These are phyloP conservation scores for Brachirus orientalis DNA, from an alignment of 2,113 vertebrate genomes.

Conservation along the genomic window DNA sequence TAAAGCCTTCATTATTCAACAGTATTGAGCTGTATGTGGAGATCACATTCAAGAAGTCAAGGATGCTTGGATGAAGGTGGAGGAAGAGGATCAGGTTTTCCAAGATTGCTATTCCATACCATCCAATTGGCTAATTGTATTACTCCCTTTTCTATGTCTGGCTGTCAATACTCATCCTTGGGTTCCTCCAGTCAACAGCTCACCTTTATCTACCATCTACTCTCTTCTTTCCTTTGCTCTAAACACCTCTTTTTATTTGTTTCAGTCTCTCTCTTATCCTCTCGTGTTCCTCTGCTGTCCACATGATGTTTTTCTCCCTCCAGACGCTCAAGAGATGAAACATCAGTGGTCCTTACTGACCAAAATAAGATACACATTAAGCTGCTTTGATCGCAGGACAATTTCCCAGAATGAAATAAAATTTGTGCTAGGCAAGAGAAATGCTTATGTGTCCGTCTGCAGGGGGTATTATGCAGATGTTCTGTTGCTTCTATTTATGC, in stretches of 20 bases:
- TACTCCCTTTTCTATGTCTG: constrained; percentile 35
- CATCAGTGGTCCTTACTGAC: neutral
- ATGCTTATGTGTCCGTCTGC: constrained; percentile 15
- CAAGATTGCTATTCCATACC: constrained; percentile 66
- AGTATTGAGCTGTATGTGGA: constrained; percentile 59
- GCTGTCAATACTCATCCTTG: constrained; percentile 52
- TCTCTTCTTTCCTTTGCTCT: constrained; percentile 6
- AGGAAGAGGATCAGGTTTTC: constrained; percentile 70
- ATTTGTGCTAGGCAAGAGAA: neutral
- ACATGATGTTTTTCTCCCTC: neutral
- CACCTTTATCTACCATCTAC: neutral
- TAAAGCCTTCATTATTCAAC: constrained; percentile 19
- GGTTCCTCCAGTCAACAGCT: constrained; percentile 24
- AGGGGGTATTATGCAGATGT: constrained; percentile 29
- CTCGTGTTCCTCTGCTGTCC: neutral
- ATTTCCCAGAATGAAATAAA: neutral
- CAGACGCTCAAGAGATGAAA: constrained; percentile 16
- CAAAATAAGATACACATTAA: constrained; percentile 5
- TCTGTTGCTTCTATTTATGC: constrained; percentile 11
- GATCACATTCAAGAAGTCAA: constrained; percentile 53
- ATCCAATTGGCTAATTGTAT: constrained; percentile 56
- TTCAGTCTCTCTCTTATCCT: neutral
- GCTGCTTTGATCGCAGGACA: neutral
- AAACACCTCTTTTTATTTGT: constrained; percentile 18
- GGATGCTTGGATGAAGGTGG: constrained; percentile 57